These are phyloP conservation scores for Tridacna crocea DNA, from an alignment of 2,888 invertebrate species.

Conservation along the genomic window DNA sequence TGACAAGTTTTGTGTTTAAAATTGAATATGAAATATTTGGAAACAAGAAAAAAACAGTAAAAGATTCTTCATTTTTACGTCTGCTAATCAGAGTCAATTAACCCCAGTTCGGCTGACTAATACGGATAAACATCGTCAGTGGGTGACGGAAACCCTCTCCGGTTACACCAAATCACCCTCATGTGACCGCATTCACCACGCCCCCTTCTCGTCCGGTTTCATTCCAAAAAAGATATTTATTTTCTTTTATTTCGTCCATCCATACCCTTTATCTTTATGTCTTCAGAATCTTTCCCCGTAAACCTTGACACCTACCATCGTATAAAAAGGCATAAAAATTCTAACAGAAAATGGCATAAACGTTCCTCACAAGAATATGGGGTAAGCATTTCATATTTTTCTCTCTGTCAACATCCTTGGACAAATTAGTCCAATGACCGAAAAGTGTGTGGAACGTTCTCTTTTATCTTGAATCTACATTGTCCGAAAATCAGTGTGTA, in stretches of 20 bases:
- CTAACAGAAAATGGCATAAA: no score
- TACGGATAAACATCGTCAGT: neutral
- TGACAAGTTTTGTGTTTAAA: neutral
- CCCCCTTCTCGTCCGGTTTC: constrained; percentile 30
- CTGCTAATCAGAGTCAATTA: constrained; percentile 4
- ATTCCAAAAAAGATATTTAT: neutral
- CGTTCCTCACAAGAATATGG: no score
- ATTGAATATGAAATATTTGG: no score
- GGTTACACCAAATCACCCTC: constrained; percentile 47
- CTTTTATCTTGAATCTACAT: no score
- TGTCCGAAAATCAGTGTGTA: no score
- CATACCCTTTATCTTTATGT: neutral
- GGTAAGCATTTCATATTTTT: no score
- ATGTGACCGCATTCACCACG: constrained; percentile 41
- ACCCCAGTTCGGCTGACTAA: constrained; percentile 3
- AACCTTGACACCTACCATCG: no score
- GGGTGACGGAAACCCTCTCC: constrained; percentile 33
- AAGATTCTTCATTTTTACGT: neutral
- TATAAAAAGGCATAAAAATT: no score
- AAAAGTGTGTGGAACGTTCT: no score
- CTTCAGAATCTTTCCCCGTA: neutral
- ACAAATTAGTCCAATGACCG: no score
- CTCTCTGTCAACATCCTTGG: no score
- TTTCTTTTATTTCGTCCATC: constrained; percentile 4
- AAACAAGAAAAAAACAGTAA: no score